A percentile compares a stretch with the other conserved stretches of the same genome.
Evolutionary conservation across 2,888 invertebrate species (phyloP).

Genomic region (Fissipunctia ypsillon): DNA sequence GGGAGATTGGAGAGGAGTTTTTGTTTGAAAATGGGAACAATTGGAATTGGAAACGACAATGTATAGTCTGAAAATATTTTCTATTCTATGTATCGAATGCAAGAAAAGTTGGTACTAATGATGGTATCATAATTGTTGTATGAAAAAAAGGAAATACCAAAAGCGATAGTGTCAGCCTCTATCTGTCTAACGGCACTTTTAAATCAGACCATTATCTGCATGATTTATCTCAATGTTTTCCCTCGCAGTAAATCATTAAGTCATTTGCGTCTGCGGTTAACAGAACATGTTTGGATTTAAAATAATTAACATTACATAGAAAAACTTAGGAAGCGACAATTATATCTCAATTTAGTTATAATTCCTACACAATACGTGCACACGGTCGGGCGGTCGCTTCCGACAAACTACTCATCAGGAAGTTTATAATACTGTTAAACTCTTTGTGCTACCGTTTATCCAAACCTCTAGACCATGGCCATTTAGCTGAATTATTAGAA

Average conservation of each 20-base stretch:
- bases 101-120: not conserved
- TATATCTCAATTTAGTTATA: slow-evolving; percentile 48
- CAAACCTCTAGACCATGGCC: slow-evolving; percentile 51
- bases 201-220: not conserved
- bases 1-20: not conserved
- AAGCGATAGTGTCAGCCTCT: not conserved
- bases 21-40: not conserved
- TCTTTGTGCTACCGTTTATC: slow-evolving; percentile 58
- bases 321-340: slow-evolving; percentile 60
- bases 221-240: slow-evolving; percentile 10
- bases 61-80: not conserved
- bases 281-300: slow-evolving; percentile 21
- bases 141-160: not conserved
- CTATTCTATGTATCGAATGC: not conserved
- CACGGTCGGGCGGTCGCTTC: slow-evolving; percentile 43
- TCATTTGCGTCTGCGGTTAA: slow-evolving; percentile 22
- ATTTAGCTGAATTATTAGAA: slow-evolving; percentile 42
- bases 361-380: slow-evolving; percentile 41
- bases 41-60: not conserved
- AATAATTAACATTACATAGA: slow-evolving; percentile 47
- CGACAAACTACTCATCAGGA: slow-evolving; percentile 59
- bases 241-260: slow-evolving; percentile 10
- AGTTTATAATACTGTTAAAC: slow-evolving; percentile 46
- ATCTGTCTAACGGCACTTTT: not conserved
- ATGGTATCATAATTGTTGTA: not conserved